Conservation (phyloP, 2,797 vertebrate species). For the Petrocephalus sullivani region DNA sequence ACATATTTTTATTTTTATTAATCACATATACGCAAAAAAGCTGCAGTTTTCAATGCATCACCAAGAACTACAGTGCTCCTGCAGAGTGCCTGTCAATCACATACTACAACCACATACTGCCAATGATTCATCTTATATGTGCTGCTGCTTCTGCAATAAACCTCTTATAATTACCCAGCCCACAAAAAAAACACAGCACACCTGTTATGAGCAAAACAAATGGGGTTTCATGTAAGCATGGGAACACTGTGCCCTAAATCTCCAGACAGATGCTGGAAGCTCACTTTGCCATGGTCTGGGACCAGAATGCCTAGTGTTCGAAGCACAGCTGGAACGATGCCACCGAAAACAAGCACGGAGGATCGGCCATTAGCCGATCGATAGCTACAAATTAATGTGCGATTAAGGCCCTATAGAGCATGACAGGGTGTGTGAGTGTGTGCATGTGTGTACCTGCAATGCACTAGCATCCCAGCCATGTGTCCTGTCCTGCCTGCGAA, state of each 20-base stretch:
- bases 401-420: background rate
- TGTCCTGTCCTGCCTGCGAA: too few species aligned
- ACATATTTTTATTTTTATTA: background rate
- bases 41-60: background rate
- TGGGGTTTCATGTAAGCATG: background rate
- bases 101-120: too few species aligned
- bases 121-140: background rate
- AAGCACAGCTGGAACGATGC: background rate
- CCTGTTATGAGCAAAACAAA: background rate
- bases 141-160: background rate
- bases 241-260: constrained; percentile 1
- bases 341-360: background rate
- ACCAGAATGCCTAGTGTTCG: background rate
- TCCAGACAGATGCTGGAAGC: background rate
- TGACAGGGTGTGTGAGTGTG: background rate
- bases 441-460: too few species aligned
- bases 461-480: too few species aligned
- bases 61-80: background rate
- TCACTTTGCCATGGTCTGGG: background rate
- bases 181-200: background rate
- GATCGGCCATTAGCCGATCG: background rate
- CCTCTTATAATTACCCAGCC: background rate
- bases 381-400: background rate
- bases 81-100: background rate
- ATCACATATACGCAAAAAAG: background rate